A percentile compares a stretch with the other conserved stretches of the same genome.
Conservation (phyloP, 2,113 vertebrate genomes). For the Ginglymostoma cirratum region DNA sequence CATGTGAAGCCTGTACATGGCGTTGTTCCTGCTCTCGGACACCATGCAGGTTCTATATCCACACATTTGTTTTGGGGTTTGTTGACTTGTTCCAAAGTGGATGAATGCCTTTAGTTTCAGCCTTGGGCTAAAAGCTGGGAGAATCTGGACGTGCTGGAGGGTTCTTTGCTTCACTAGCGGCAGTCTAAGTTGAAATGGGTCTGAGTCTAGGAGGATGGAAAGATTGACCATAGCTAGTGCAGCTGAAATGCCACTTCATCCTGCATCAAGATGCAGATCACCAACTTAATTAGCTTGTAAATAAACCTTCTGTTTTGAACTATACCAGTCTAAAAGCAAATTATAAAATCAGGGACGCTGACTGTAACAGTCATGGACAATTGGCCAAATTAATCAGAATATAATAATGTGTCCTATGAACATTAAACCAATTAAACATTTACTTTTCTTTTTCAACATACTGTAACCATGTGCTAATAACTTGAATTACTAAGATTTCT, state of each 20-base stretch:
- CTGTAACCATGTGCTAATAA: too few relatives aligned
- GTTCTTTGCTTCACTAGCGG: not conserved
- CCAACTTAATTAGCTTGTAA: not conserved
- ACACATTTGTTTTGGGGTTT: too few relatives aligned
- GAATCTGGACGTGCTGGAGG: too few relatives aligned
- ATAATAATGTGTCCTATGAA: not conserved
- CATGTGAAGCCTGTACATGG: too few relatives aligned
- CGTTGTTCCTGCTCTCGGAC: too few relatives aligned
- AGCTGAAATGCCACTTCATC: not conserved
- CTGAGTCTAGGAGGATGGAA: not conserved
- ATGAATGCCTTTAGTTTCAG: too few relatives aligned
- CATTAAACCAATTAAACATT: not conserved
- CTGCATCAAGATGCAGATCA: not conserved
- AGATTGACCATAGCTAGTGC: not conserved
- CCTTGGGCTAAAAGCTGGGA: not conserved
- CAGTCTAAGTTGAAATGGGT: not conserved
- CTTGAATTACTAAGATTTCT: too few relatives aligned
- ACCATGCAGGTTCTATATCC: too few relatives aligned
- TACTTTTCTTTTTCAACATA: not conserved
- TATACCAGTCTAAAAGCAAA: not conserved
- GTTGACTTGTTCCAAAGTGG: too few relatives aligned
- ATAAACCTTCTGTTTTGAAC: not conserved
- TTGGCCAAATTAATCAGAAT: not conserved
- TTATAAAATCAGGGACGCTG: not conserved
- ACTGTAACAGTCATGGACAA: not conserved